Evolutionary conservation across 2,113 vertebrate genomes (phyloP), one percentile per base, ranked within the genome.

Genomic region (Macrotus californicus): DNA sequence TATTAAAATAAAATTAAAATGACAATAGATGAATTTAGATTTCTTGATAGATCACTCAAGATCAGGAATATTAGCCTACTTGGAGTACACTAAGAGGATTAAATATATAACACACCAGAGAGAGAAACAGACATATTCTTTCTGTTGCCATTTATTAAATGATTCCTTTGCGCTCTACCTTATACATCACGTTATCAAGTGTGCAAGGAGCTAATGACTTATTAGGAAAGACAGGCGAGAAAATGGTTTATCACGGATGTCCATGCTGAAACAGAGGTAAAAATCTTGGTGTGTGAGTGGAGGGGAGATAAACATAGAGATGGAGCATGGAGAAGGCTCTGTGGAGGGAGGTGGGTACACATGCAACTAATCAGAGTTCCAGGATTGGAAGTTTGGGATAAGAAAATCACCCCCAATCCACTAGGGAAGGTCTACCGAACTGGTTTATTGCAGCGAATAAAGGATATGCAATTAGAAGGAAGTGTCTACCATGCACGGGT

Each of bases 1-100:
- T 61, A 26, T 79, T 93, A 43, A 90, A 85, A 36, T 95, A 29
- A 95, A 94, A 92, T 54, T 46, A 91, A 91, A 72, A 34, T 91
- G 18, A 89, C 24, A 69, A 39, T 70, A 89, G 34, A 34, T 76
- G 72, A 67, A 92, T 73, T 77, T 70, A 69, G 7, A 79, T 61
- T 72, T 95, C 5, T 79, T 90, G n/a, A 31, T 66, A 43, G 21
- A 80, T 56, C n/a, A 80, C 2, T 87, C 31, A 83, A 6, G 22
- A 67, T 83, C 41, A 70, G 50, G 21, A 64, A 66, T 56, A 76
- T 43, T 64, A 39, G 64, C 31, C 16, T 46, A 67, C 59, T 54
- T 84, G 24, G 41, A 70, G 29, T 6, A 12, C 10, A 73, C 7
- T 52, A 72, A 39, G 84, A 88, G 2, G 75, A 34, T 69, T 82